Evolutionary conservation across 92 coral and sea anemone genomes (phyloP).

Genomic region (Epizoanthus rinbou): DNA sequence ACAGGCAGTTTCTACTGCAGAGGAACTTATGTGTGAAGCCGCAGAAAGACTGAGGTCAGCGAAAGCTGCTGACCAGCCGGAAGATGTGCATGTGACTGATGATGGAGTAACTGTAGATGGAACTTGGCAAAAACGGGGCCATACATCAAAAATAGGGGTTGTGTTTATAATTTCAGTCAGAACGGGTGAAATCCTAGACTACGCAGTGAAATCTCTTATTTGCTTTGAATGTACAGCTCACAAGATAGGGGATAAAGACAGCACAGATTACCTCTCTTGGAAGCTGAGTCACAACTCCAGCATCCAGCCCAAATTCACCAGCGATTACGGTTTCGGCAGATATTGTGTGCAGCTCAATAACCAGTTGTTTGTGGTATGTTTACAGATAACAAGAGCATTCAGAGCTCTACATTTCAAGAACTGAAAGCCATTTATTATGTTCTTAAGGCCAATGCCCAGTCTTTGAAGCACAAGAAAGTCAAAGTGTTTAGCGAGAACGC

Average conservation of each 20-base stretch:
- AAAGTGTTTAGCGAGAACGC: too few relatives aligned
- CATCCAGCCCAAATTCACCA: too few relatives aligned
- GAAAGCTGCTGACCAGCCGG: constrained; percentile 44
- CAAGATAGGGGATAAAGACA: constrained; percentile 31
- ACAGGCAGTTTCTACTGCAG: constrained; percentile 56
- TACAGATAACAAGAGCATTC: too few relatives aligned
- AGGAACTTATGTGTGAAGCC: constrained; percentile 58
- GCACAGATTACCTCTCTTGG: background rate
- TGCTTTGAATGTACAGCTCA: constrained; percentile 35
- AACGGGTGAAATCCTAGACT: constrained; percentile 23
- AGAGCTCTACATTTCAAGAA: too few relatives aligned
- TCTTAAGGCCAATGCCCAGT: too few relatives aligned
- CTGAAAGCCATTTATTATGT: too few relatives aligned
- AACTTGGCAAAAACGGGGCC: constrained; percentile 31
- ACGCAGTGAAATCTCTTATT: constrained; percentile 21
- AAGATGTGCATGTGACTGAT: constrained; percentile 9
- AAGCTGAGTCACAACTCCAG: constrained; percentile 11
- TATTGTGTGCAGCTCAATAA: too few relatives aligned
- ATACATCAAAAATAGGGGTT: constrained; percentile 6
- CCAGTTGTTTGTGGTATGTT: too few relatives aligned
- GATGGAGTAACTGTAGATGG: constrained; percentile 39
- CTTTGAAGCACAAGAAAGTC: too few relatives aligned
- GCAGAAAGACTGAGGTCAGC: constrained; percentile 53
- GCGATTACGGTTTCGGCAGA: too few relatives aligned
- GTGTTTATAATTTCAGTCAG: constrained; percentile 11